These are phyloP conservation scores for Drosophila antonietae DNA, from an alignment of 2,888 invertebrate genomes.

Conservation along the genomic window DNA sequence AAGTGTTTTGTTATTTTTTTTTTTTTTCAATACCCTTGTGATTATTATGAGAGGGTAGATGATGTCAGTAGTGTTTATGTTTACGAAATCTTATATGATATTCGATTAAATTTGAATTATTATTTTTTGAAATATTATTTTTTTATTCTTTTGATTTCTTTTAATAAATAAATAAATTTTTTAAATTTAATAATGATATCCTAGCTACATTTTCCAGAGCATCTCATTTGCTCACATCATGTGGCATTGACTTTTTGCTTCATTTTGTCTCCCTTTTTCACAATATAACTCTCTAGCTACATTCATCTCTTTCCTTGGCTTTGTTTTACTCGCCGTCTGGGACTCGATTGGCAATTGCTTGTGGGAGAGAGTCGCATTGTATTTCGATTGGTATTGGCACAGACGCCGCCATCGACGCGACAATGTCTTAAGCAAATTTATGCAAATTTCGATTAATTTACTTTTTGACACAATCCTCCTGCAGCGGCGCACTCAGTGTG, in stretches of 20 bases:
- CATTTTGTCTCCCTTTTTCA: no score
- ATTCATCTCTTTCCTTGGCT: not conserved
- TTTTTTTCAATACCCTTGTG: conserved; percentile 26
- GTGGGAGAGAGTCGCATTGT: conserved; percentile 43
- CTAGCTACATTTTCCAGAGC: not conserved
- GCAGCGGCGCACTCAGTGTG: not conserved
- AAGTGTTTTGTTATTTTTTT: conserved; percentile 19
- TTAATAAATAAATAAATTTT: no score
- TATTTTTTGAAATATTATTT: no score
- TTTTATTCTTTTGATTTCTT: no score
- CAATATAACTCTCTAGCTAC: not conserved
- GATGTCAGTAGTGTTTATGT: no score
- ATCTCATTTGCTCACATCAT: not conserved
- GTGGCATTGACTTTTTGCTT: not conserved
- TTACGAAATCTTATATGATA: no score
- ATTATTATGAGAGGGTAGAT: not conserved
- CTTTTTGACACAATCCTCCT: conserved; percentile 52
- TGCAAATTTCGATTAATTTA: conserved; percentile 74
- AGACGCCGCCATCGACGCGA: conserved; percentile 40
- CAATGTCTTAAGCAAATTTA: conserved; percentile 57
- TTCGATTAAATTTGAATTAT: no score
- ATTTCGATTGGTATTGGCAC: conserved; percentile 49
- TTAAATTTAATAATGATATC: not conserved
- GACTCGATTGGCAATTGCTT: conserved; percentile 56
- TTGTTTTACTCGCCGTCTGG: not conserved